Evolutionary conservation across 2,888 invertebrate genomes (phyloP), one percentile per base, ranked within the genome.

Genomic region (Oxycera nigricornis): DNA sequence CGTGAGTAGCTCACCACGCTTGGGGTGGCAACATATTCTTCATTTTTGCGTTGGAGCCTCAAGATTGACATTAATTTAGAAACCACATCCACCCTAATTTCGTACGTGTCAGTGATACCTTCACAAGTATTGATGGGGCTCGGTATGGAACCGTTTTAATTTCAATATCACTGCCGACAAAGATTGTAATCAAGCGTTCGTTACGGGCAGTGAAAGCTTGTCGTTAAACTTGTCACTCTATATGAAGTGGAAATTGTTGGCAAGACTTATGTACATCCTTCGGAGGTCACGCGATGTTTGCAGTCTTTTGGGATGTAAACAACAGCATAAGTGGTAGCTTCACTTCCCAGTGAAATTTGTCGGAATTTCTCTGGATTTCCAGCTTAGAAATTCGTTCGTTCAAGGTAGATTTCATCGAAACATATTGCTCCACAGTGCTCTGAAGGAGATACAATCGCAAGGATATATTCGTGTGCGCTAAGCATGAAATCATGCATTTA

Each of bases 111-210:
- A 46, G 22, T 17, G 67, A 67, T 67, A 67, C 28, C 46, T 67
- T 67, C 24, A 26, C 46, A 67, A 9, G 46, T 46, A 67, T 46
- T 67, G 67, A 67, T 67, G 39, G 24, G 41, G 22, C 46, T 67
- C 67, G 67, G 41, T 67, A 67, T 67, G 67, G 46, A 67, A 41
- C 67, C 67, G 26, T 67, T 67, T 67, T 67, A 67, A 67, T 67
- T 67, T 67, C 46, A 22, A 67, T 41, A 67, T 22, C 26, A 41
- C 67, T 67, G 39, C 67, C 67, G 67, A 46, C 67, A 7, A 67
- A 17, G 41, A 30, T 59, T 59, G 59, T 59, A 26, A 59, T 46
- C 46, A 46, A 46, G 46, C 17, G 3, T 14, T 46, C 46, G 14
- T 14, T 46, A 46, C 46, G 17, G 46, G 46, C 17, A 17, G 52